A percentile compares a stretch with the other conserved stretches of the same genome.
Evolutionary conservation across 2,113 vertebrate species (phyloP).

Genomic region (Centrocercus urophasianus): DNA sequence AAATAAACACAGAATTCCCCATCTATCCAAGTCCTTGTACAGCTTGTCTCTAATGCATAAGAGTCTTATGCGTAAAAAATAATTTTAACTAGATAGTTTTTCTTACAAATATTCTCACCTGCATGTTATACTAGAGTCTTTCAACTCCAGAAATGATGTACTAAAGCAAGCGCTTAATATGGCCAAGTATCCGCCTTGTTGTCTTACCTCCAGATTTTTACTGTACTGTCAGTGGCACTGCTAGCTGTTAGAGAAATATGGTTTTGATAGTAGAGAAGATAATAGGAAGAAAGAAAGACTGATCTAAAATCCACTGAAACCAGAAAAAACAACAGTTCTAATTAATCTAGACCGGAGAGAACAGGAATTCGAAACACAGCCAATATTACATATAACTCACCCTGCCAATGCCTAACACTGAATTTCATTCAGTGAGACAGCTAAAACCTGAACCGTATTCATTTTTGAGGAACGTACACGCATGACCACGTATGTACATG

Average conservation of each 20-base stretch:
- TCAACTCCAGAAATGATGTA: neutral
- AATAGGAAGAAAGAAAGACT: neutral
- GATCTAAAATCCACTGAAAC: neutral
- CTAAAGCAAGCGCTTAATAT: neutral
- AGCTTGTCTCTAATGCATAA: neutral
- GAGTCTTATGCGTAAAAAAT: neutral
- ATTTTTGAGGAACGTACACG: neutral
- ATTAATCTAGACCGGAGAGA: neutral
- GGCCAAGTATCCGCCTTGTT: neutral
- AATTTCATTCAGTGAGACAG: neutral
- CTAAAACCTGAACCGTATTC: neutral
- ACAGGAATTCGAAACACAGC: neutral
- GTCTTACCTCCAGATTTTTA: neutral
- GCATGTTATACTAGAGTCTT: neutral
- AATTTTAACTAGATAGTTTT: neutral
- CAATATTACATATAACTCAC: neutral
- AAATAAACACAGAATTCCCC: neutral
- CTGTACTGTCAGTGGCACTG: neutral
- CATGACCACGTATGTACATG: accelerated
- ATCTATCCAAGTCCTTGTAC: neutral
- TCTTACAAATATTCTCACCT: neutral
- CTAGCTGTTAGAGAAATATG: neutral
- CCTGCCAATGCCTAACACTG: neutral
- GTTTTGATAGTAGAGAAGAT: neutral
- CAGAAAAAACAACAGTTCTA: neutral